Conservation (phyloP, 2,113 vertebrate species). For the Channa maculata region DNA sequence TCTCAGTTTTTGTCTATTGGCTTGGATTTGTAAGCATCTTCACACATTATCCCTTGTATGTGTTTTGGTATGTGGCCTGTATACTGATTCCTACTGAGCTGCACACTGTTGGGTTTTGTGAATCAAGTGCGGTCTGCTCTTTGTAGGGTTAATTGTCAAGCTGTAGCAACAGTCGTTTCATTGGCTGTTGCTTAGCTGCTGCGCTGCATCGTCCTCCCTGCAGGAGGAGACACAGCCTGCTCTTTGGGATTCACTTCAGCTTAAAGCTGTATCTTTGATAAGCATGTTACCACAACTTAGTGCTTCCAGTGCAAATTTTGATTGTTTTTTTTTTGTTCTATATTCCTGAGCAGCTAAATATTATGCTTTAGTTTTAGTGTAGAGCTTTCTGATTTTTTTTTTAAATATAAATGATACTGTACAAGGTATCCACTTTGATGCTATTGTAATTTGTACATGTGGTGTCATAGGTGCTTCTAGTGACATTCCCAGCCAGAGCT, state of each 20-base stretch:
- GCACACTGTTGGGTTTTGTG: not conserved
- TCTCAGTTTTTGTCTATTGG: no score
- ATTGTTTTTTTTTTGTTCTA: not conserved
- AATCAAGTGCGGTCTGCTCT: not conserved
- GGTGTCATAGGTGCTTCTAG: not conserved
- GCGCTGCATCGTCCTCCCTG: conserved; percentile 46
- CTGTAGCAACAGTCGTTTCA: conserved; percentile 74
- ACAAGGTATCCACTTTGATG: not conserved
- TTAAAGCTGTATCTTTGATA: conserved; percentile 7
- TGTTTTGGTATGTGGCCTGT: not conserved
- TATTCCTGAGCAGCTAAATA: not conserved
- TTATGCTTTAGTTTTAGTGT: not conserved
- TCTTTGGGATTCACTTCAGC: not conserved
- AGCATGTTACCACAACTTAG: not conserved
- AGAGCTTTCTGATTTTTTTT: not conserved
- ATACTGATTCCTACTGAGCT: not conserved
- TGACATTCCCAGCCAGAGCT: not conserved
- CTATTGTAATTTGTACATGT: not conserved
- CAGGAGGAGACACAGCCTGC: conserved; percentile 75
- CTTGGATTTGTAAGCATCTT: no score
- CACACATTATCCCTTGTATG: no score
- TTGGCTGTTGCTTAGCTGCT: conserved; percentile 59
- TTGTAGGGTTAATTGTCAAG: conserved; percentile 64
- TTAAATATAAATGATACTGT: not conserved
- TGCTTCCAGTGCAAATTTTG: not conserved